Percentiles rank a stretch among this genome's conserved stretches.
Evolutionary conservation across 2,797 vertebrate species (phyloP).

Genomic region (Anisognathus igniventris): DNA sequence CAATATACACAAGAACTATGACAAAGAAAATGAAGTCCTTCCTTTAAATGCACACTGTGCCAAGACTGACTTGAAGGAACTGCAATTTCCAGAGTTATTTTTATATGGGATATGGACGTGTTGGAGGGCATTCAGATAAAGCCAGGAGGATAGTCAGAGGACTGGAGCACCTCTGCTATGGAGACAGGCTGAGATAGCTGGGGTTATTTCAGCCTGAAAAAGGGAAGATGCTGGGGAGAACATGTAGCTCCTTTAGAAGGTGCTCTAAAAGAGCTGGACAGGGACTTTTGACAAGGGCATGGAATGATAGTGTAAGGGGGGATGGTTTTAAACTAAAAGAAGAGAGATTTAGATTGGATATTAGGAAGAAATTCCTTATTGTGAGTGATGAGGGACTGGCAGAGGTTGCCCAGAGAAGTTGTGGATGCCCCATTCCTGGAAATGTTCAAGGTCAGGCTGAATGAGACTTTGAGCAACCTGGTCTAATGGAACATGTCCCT

Average conservation of each 20-base stretch:
- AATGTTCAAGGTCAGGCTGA: not conserved
- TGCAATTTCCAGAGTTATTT: not conserved
- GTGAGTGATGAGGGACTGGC: not conserved
- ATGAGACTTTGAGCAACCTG: not conserved
- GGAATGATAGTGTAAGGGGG: not conserved
- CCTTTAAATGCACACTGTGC: not conserved
- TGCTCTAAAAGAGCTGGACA: not conserved
- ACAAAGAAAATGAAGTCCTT: not conserved
- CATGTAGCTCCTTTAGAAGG: not conserved
- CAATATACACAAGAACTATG: not conserved
- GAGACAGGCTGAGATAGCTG: not conserved
- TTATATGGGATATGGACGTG: not conserved
- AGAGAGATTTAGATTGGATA: not conserved
- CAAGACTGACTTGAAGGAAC: not conserved
- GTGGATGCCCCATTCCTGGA: not conserved
- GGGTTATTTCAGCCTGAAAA: not conserved
- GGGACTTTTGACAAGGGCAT: not conserved
- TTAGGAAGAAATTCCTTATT: not conserved
- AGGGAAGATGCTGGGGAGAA: not conserved
- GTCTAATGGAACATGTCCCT: not conserved
- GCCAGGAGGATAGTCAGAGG: not conserved
- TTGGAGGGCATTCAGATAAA: not conserved
- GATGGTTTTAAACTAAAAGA: not conserved
- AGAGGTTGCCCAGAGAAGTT: not conserved
- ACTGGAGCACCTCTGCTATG: not conserved